Evolutionary conservation across 1,140 invertebrate species (phyloP), one percentile per base, ranked within the genome.

Genomic region (Penaeus vannamei): DNA sequence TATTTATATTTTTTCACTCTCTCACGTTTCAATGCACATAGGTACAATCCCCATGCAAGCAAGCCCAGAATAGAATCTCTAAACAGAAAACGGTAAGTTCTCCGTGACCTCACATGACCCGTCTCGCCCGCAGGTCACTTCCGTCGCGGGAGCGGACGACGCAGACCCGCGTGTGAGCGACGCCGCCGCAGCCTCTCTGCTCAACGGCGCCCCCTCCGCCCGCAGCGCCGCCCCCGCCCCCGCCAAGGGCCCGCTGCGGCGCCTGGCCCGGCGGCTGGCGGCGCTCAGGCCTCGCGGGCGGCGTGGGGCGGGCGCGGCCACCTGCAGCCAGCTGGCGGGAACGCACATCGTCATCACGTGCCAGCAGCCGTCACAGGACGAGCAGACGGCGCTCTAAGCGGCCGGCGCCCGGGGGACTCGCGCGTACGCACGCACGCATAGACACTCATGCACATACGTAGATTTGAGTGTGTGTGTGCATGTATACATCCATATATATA

Each of bases 311-410:
- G 22, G 36, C 19, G 0, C 42, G n/a, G 23, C 81, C 4, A 42
- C 87, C 59, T 85, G 17, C 1, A 64, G 59, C 23, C 87, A 89
- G 19, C 42, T 89, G 26, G 87, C 87, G 19, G 87, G 87, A 60
- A 76, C 36, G n/a, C 82, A 89, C 60, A 89, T 89, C 72, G 87
- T 89, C 19, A 89, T 89, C 29, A 89, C 87, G 26, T 89, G 87
- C 42, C 87, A 89, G 17, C 87, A 89, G 29, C 87, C 87, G 14
- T 89, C 87, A 0, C 23, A 84, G 20, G 87, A 89, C 32, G 87
- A 89, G 36, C 87, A 89, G 61, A 89, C 87, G 7, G 87, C 87
- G 32, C 83, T 89, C 29, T 89, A 81, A 85, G 53, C 19, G 23
- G 76, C n/a, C 26, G 17, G n/a, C 42, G n/a, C 20, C 7, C 29